These are phyloP conservation scores for Stylophora pistillata DNA, from an alignment of 64 coral and sea anemone genomes.

Conservation along the genomic window DNA sequence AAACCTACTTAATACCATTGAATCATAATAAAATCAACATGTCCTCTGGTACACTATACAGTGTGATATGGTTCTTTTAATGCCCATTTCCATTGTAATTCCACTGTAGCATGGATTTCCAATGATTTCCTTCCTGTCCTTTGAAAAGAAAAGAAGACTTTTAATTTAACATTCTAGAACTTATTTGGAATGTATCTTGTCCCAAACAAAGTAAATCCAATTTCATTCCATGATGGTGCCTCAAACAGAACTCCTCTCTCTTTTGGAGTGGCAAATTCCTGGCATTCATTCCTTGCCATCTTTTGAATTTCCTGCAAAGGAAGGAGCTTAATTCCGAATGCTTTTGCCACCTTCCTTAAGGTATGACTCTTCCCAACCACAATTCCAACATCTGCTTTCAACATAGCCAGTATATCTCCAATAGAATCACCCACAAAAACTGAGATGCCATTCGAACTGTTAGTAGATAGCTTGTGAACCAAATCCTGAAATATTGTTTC, in stretches of 20 bases:
- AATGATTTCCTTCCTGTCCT: neutral
- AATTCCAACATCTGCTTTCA: conserved; percentile 86
- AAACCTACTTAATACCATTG: no score
- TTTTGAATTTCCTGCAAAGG: conserved; percentile 68
- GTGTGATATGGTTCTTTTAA: no score
- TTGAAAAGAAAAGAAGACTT: neutral
- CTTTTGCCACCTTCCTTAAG: conserved; percentile 70
- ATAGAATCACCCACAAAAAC: conserved; percentile 90
- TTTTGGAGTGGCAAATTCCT: neutral
- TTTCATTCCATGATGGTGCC: conserved; percentile 81
- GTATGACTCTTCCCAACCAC: conserved; percentile 79
- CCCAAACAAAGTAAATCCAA: conserved; percentile 82
- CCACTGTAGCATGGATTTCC: no score
- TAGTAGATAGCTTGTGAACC: conserved; percentile 15
- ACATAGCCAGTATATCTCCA: conserved; percentile 75
- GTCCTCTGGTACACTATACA: no score
- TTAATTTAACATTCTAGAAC: neutral
- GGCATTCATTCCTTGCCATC: neutral
- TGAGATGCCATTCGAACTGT: conserved; percentile 41
- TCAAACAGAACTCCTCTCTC: conserved; percentile 68
- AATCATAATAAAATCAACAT: no score
- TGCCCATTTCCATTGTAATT: no score
- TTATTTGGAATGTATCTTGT: conserved; percentile 59
- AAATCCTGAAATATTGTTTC: conserved; percentile 65
- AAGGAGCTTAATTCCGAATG: conserved; percentile 79